Evolutionary conservation across 2,888 invertebrate species (phyloP).

Genomic region (Tholera decimalis): DNA sequence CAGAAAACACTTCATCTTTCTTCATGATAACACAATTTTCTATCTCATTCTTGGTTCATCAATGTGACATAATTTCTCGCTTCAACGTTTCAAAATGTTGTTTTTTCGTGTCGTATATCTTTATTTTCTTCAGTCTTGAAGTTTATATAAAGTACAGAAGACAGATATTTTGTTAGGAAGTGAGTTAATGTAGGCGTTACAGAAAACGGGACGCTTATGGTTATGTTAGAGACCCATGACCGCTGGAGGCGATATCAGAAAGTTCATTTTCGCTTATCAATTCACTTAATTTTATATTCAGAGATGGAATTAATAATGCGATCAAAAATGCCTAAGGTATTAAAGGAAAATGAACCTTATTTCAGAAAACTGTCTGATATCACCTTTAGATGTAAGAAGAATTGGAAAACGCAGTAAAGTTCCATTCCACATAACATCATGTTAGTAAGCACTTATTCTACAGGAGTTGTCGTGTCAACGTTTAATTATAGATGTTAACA

Average conservation of each 20-base stretch:
- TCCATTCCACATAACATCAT: conserved; percentile 57
- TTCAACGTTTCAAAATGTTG: conserved; percentile 4
- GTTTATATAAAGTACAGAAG: conserved; percentile 41
- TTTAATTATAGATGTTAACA: background rate
- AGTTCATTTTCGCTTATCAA: background rate
- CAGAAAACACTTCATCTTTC: background rate
- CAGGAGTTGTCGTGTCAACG: conserved; percentile 48
- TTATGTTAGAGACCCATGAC: conserved; percentile 63
- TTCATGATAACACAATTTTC: background rate
- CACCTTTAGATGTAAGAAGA: conserved; percentile 37
- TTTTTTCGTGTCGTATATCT: conserved; percentile 10
- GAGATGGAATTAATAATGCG: background rate
- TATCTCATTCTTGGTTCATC: background rate
- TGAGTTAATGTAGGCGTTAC: conserved; percentile 69
- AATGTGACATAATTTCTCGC: conserved; percentile 28
- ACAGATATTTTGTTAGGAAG: conserved; percentile 57
- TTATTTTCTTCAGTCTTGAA: conserved; percentile 36
- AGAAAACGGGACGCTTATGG: conserved; percentile 65
- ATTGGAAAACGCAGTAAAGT: conserved; percentile 15
- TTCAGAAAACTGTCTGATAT: conserved; percentile 12
- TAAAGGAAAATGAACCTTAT: background rate
- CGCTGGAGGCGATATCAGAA: conserved; percentile 38
- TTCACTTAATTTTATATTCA: background rate
- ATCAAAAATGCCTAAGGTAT: background rate
- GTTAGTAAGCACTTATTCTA: conserved; percentile 65